Evolutionary conservation across 2,888 invertebrate genomes (phyloP), one percentile per base, ranked within the genome.

Genomic region (Dicranocentrus wangi): DNA sequence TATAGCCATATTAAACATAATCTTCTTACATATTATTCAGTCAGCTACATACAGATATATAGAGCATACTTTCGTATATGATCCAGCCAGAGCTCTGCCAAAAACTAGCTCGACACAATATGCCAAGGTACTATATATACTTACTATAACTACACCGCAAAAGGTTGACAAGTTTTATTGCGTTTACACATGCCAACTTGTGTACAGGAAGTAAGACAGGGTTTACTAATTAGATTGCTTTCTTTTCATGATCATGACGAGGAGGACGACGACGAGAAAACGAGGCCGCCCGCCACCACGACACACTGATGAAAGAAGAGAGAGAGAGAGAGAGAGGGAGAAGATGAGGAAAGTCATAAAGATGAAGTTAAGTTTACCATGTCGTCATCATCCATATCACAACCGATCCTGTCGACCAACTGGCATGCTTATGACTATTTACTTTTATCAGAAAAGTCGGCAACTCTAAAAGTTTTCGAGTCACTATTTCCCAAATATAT

Each of bases 181-280:
- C 55, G 25, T 25, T 55, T 25, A 7, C 25, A 23, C 55, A 55
- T 25, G 21, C 55, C 21, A 55, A 21, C 47, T 15, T 17, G 32
- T 32, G 32, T 10, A 32, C 3, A 32, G 32, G 32, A 10, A 21
- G 17, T 7, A 23, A 25, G 21, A 25, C 25, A 21, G 51, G 21
- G 8, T 55, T 21, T 8, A 23, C 55, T 55, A 55, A 55, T 55
- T 55, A 55, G 55, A 55, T 55, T 55, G 25, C 55, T 21, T 55
- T 23, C 21, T 25, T 23, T 55, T 55, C 19, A 2, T 17, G 43
- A 51, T 25, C 21, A 55, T 55, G 55, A 23, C 13, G 55, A 55
- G 13, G 55, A 55, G 13, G 13, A 55, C 32, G 21, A 21, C 21
- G 21, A 55, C 21, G 13, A 23, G 23, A 55, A 25, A 23, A 25